Conservation (phyloP, 2,888 invertebrate species). For the Coenonympha glycerion region DNA sequence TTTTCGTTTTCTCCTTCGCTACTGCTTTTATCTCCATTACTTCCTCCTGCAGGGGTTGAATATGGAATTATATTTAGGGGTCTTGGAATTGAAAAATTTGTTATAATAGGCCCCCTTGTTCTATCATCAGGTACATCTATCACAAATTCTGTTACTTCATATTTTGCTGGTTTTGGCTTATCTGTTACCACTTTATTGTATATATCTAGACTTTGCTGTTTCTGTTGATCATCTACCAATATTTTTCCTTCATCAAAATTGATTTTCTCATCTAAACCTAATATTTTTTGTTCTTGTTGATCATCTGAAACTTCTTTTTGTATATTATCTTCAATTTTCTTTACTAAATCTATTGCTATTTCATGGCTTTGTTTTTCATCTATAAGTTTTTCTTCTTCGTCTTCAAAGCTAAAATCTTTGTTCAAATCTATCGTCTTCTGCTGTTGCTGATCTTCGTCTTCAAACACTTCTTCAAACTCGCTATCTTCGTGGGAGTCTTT, state of each 20-base stretch:
- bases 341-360: neutral
- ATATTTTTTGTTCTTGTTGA: neutral
- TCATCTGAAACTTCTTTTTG: neutral
- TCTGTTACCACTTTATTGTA: conserved; percentile 1
- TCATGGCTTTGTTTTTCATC: conserved; percentile 1
- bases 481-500: neutral
- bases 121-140: conserved; percentile 49
- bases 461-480: conserved; percentile 1
- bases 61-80: conserved; percentile 38
- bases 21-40: conserved; percentile 11
- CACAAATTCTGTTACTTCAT: conserved; percentile 54
- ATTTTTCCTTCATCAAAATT: neutral
- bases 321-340: neutral
- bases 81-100: conserved; percentile 36
- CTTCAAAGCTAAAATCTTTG: conserved; percentile 6
- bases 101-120: conserved; percentile 37
- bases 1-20: conserved; percentile 21
- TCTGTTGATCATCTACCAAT: neutral
- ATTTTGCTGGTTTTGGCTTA: conserved; percentile 28
- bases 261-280: neutral
- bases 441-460: conserved; percentile 5
- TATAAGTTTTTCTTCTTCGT: conserved; percentile 4
- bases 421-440: too few relatives aligned
- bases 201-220: neutral
- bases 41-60: conserved; percentile 13